phyloP scores from a whole-genome alignment of 1,140 invertebrate genomes.

The Danaus plexippus region DNA sequence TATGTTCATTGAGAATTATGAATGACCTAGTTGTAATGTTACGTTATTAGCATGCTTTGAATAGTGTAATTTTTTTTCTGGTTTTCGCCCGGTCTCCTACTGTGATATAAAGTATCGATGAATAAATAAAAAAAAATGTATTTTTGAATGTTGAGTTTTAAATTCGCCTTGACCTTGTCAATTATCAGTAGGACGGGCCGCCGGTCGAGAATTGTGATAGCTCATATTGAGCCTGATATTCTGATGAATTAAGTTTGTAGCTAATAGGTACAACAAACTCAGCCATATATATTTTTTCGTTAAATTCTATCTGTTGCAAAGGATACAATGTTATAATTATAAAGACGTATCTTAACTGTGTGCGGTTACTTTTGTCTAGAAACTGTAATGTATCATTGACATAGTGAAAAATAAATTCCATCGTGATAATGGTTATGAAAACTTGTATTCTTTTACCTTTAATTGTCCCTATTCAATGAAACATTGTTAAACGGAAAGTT shows the following conservation, averaged over 20 bases:
- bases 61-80: conserved; percentile 57
- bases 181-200: conserved; percentile 55
- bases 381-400: conserved; percentile 60
- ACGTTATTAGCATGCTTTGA: conserved; percentile 59
- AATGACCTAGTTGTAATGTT: conserved; percentile 55
- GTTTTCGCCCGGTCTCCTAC: conserved; percentile 65
- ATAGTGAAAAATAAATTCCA: conserved; percentile 66
- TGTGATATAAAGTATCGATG: conserved; percentile 52
- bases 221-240: conserved; percentile 71
- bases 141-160: conserved; percentile 39
- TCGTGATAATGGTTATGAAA: conserved; percentile 40
- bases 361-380: conserved; percentile 45
- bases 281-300: conserved; percentile 60
- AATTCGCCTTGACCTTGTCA: conserved; percentile 45
- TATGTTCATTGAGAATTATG: conserved; percentile 26
- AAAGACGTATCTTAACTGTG: conserved; percentile 45
- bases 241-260: conserved; percentile 58
- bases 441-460: conserved; percentile 38
- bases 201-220: conserved; percentile 61
- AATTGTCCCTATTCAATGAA: too few species aligned
- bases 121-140: conserved; percentile 40
- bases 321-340: conserved; percentile 38
- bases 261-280: conserved; percentile 56
- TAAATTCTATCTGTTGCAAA: conserved; percentile 50
- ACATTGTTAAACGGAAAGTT: too few species aligned